Base-by-base conservation (phyloP, 2,113 vertebrate genomes). In the Limanda limanda region DNA sequence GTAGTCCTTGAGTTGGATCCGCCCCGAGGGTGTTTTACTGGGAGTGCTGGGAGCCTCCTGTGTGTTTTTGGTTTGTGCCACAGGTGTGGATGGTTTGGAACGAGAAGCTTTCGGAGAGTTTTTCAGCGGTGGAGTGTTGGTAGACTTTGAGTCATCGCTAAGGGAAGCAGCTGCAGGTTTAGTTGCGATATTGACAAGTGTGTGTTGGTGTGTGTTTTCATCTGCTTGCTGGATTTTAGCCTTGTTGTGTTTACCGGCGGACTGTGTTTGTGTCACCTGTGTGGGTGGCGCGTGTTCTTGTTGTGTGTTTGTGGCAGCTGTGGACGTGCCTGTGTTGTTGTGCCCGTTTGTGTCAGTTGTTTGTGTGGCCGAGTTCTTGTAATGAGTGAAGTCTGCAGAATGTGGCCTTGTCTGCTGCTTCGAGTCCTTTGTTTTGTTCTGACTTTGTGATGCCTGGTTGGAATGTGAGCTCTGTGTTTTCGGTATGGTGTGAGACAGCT, bases 351-450 rank as follows among this genome's bases (percentile, higher is more conserved):
- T 61, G 52, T 88, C 88, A 42, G 74, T 61, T 59, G 92, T 92
- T 76, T 93, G 92, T 3, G 89, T 91, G n/a, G 90, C 86, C 3
- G 84, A 86, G 68, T 94, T 89, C 68, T 85, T 93, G 71, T 71
- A 91, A 66, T 66, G 74, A 15, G 70, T 83, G 12, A 85, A 89
- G 23, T 93, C 92, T 51, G 88, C 90, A 21, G 92, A 93, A 66
- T 61, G 86, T 2, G 92, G 92, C 69, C 92, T 83, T 5, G 52
- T 56, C 69, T 85, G 83, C 62, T 69, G 76, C 65, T 77, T 85
- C 35, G 74, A 70, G 11, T 82, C 71, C 81, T 78, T 89, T 54
- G 74, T 57, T 77, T 82, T 86, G 72, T 59, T 79, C 55, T 81
- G 84, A 21, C 60, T 15, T 11, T 84, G 74, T 25, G 82, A 23